Evolutionary conservation across 2,888 invertebrate species (phyloP), one percentile per base, ranked within the genome.

Genomic region (Acrobasis repandana): DNA sequence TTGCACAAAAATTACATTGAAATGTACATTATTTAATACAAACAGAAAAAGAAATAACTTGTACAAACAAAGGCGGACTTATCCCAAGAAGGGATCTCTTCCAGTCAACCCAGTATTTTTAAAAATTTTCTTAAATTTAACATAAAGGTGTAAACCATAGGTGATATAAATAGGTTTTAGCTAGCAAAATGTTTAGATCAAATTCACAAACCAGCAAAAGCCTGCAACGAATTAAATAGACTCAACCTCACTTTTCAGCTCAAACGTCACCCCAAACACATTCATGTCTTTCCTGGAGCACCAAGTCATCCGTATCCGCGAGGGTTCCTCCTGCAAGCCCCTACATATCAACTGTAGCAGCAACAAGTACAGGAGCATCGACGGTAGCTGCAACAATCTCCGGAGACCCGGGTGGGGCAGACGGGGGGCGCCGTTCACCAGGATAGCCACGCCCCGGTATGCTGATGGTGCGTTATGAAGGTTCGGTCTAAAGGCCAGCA

Each of bases 301-400:
- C 62, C 85, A 87, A 59, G 83, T 81, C 20, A 80, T 89, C 15
- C 79, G 78, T 2, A 63, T 86, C 8, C 74, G 76, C 20, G 86
- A 87, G 56, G 66, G 72, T 4, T 58, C 77, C 18, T 79, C 74
- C 73, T 90, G 89, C 72, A 75, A 79, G 71, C 86, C 88, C 0
- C 68, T 79, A 11, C 75, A 68, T 52, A 67, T 83, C 20, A 72
- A 60, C 9, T 90, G 86, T 65, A 66, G 67, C 50, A 74, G 74
- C 58, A 72, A 68, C 63, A 82, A 79, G 28, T 97, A 96, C 83
- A 93, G 97, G 56, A 94, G 93, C 10, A 90, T 95, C 49, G 96
- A 97, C 77, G 97, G 97, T 8, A 94, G 95, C 8, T 97, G 97
- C 82, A 97, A 97, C 82, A 97, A 97, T 76, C 82, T 93, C 62